Base-by-base conservation (phyloP, 2,113 vertebrate species). In the Hypocryptadius cinnamomeus region DNA sequence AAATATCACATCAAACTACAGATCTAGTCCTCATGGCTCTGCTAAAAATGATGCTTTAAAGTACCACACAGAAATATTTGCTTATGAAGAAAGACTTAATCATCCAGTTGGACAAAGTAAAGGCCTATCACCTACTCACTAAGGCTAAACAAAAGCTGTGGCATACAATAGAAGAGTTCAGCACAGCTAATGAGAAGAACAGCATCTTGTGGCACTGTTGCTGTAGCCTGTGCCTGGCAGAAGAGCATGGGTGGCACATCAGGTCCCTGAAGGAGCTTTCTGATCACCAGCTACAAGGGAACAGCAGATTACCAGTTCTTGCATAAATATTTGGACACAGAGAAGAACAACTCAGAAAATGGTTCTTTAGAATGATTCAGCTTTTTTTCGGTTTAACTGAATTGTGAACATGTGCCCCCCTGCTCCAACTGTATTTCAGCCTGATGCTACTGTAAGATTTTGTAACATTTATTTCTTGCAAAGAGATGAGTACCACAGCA, bases 191-290 rank as follows among this genome's bases (percentile, higher is more conserved):
- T 3, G n/a, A 77, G n/a, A 23, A 60, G 8, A 82, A 5, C 0
- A 48, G 27, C 4, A 17, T 63, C 86, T 63, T 60, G 21, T 48
- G 22, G 27, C 39, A 25, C 21, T 5, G 6, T 2, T 59, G 44
- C 15, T 42, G 18, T 4, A 54, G 69, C 37, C 47, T 15, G 8
- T 27, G 25, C 27, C 56, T 24, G 53, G 27, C 64, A 24, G 56
- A 0, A 61, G 40, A 44, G 12, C n/a, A 25, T 0, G 4, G 18
- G 23, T 22, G 22, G 45, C 3, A 7, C 59, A 13, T 25, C 17
- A 25, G n/a, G 51, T 39, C 56, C 21, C 61, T 61, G 27, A 54
- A 68, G 14, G 22, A 81, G 11, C 19, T n/a, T 79, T 42, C 60
- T 82, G 28, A 44, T 22, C 22, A 56, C 31, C 53, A 35, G 12